A percentile compares a stretch with the other conserved stretches of the same genome.
phyloP scores from a whole-genome alignment of 1,140 invertebrate species.

The Dufourea novaeangliae region DNA sequence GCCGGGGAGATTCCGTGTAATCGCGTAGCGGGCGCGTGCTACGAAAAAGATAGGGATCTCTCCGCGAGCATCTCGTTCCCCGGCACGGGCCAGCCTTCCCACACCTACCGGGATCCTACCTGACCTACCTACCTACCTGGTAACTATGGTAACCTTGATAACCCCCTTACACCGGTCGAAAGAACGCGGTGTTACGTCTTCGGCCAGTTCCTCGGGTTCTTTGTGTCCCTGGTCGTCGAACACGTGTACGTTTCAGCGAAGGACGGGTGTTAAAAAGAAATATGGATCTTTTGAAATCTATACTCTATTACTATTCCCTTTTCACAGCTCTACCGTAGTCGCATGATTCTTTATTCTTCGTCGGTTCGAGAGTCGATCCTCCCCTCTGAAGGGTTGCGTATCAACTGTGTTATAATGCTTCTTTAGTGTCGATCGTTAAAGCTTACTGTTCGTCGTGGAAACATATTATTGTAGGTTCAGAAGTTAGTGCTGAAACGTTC shows the following conservation, averaged over 20 bases:
- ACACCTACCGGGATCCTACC: slow-evolving; percentile 52
- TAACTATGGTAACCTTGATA: slow-evolving; percentile 62
- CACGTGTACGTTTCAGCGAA: slow-evolving; percentile 46
- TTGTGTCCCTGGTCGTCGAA: slow-evolving; percentile 48
- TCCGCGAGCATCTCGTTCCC: slow-evolving; percentile 50
- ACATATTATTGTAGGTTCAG: not conserved
- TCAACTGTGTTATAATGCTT: not conserved
- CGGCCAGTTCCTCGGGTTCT: slow-evolving; percentile 11
- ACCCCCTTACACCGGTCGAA: slow-evolving; percentile 35
- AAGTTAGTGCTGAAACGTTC: not conserved
- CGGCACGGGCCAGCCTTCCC: slow-evolving; percentile 60
- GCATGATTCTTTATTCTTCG: not conserved
- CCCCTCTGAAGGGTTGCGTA: not conserved
- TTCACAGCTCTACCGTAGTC: not conserved
- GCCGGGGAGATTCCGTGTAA: slow-evolving; percentile 52
- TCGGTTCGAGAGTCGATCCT: no score
- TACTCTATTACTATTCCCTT: not conserved
- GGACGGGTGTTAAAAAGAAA: slow-evolving; percentile 43
- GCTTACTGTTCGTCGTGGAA: not conserved
- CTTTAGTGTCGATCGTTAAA: not conserved
- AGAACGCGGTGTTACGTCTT: slow-evolving; percentile 27
- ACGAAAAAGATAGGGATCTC: slow-evolving; percentile 62
- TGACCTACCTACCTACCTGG: slow-evolving; percentile 58
- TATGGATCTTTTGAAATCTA: slow-evolving; percentile 37
- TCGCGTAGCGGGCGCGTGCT: slow-evolving; percentile 60